Percentiles rank a stretch among this genome's conserved stretches.
Conservation (phyloP, 1,140 invertebrate genomes). For the Penaeus indicus region DNA sequence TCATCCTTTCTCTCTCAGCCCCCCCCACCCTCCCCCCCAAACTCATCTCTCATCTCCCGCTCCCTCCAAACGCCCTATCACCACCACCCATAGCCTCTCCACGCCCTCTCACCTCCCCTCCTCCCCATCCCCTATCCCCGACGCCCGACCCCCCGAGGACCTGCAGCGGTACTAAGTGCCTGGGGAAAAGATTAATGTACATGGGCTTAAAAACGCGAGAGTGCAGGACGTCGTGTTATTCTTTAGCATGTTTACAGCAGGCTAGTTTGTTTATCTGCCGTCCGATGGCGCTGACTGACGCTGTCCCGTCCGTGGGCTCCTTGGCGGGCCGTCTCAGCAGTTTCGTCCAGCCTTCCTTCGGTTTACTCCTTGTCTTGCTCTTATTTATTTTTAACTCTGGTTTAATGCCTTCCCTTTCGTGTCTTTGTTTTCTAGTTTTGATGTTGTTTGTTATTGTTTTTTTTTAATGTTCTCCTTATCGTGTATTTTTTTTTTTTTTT, state of each 20-base stretch:
- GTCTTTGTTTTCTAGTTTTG: too few relatives aligned
- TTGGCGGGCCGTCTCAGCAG: neutral
- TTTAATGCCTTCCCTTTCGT: too few relatives aligned
- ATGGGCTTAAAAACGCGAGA: conserved; percentile 17
- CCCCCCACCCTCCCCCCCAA: neutral
- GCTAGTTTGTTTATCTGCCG: conserved; percentile 54
- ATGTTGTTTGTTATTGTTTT: too few relatives aligned
- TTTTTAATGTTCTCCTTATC: too few relatives aligned
- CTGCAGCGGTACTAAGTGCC: conserved; percentile 45
- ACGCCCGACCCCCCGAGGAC: neutral
- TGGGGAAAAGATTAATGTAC: conserved; percentile 52
- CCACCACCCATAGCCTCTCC: neutral
- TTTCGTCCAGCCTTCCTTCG: too few relatives aligned
- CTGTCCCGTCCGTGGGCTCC: conserved; percentile 32
- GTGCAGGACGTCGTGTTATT: conserved; percentile 51
- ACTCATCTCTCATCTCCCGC: neutral
- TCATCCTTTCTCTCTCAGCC: neutral
- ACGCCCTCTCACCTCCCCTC: neutral
- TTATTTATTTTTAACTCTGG: too few relatives aligned
- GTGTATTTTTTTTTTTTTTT: too few relatives aligned
- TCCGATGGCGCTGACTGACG: conserved; percentile 44
- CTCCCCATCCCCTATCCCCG: neutral
- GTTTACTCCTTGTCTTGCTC: too few relatives aligned
- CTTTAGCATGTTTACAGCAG: conserved; percentile 51
- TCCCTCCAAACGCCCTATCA: neutral